Evolutionary conservation across 2,113 vertebrate species (phyloP), one percentile per base, ranked within the genome.

Genomic region (Microcebus jonahi): DNA sequence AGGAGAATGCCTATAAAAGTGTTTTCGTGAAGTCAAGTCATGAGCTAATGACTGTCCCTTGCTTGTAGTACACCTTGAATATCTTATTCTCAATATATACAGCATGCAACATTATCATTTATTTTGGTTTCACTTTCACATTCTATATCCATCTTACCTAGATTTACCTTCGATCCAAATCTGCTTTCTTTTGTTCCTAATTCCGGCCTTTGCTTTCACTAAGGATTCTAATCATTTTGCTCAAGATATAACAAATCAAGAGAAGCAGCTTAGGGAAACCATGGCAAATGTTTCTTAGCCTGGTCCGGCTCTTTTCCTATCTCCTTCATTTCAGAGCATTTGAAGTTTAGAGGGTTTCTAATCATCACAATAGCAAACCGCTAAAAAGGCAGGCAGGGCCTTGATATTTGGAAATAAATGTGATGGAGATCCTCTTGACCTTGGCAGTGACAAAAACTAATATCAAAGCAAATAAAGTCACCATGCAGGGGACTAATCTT

Each of bases 171-270:
- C 45, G 12, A 23, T 48, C 93, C 29, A 68, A 67, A 86, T 79
- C 53, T 86, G 34, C 23, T 96, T 93, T 89, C 79, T 86, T 95
- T 96, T 87, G 91, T 84, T 92, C 76, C 88, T 77, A 83, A 95
- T 81, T 83, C 65, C 71, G 79, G 12, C 50, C 39, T 94, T 94
- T 83, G 34, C 70, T 96, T 93, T 89, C n/a, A 70, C 73, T 59
- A 39, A 59, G 39, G 73, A 96, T 48, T 94, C 63, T 87, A 65
- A 94, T 61, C 45, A 82, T 81, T 59, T 92, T 93, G 25, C 71
- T 87, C 15, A 13, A 27, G 29, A 91, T 70, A 59, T 59, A 76
- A 89, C 53, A 88, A 82, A 91, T 27, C 4, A 63, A 90, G 31
- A 75, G 29, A 68, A 39, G 75, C 77, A 36, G 1, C 39, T 90